Percentiles rank a stretch among this genome's conserved stretches.
Conservation (phyloP, 1,140 invertebrate species). For the Drosophila virilis region DNA sequence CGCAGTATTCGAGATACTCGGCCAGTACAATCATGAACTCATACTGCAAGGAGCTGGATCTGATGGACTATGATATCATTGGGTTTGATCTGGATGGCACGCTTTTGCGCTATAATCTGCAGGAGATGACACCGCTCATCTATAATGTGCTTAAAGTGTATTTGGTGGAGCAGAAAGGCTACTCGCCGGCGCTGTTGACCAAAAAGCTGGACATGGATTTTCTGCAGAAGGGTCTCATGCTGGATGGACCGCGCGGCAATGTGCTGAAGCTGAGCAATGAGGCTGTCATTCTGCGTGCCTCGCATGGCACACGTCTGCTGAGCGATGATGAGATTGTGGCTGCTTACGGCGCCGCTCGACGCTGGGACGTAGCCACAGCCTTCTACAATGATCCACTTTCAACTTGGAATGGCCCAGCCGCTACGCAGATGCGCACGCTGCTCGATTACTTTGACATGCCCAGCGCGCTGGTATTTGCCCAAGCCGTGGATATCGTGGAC, state of each 20-base stretch:
- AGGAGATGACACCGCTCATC: conserved; percentile 86
- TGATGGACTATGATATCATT: conserved; percentile 90
- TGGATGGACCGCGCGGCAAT: conserved; percentile 91
- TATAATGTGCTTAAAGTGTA: conserved; percentile 88
- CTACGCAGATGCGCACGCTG: conserved; percentile 87
- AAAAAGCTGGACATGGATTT: conserved; percentile 87
- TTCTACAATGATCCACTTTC: conserved; percentile 86
- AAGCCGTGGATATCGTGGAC: conserved; percentile 89
- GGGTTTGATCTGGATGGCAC: conserved; percentile 94
- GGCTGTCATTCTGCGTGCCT: conserved; percentile 88
- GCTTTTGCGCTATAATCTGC: conserved; percentile 88
- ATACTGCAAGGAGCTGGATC: conserved; percentile 83
- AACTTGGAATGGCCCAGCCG: conserved; percentile 87
- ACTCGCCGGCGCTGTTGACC: conserved; percentile 85
- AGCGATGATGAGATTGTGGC: conserved; percentile 86
- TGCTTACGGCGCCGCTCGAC: conserved; percentile 87
- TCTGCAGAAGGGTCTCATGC: conserved; percentile 89
- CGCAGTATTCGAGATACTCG: conserved; percentile 65
- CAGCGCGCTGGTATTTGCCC: conserved; percentile 88
- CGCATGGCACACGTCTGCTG: conserved; percentile 89
- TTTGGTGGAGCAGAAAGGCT: conserved; percentile 87
- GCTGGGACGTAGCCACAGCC: conserved; percentile 86
- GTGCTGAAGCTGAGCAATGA: conserved; percentile 87
- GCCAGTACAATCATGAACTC: conserved; percentile 77
- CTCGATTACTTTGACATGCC: conserved; percentile 92